A percentile compares a stretch with the other conserved stretches of the same genome.
Conservation (phyloP, 2,113 vertebrate species). For the Hemicordylus capensis region DNA sequence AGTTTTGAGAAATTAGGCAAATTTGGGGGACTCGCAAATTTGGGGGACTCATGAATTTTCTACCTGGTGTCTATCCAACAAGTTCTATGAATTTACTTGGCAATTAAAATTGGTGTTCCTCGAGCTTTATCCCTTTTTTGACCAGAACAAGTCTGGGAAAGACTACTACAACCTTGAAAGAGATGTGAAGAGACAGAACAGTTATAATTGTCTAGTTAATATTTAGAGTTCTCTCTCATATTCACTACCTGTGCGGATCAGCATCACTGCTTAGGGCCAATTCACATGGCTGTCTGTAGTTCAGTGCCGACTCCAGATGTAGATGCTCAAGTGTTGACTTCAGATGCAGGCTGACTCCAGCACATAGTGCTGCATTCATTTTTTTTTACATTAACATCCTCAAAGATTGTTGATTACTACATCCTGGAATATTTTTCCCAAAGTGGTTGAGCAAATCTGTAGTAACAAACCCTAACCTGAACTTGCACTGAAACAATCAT, state of each 20-base stretch:
- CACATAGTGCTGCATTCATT: too few relatives aligned
- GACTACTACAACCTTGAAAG: constrained; percentile 14
- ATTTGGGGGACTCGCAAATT: neutral
- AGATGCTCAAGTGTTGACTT: too few relatives aligned
- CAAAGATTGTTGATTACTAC: too few relatives aligned
- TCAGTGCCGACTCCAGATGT: too few relatives aligned
- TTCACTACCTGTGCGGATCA: neutral
- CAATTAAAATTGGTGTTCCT: neutral
- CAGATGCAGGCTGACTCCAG: neutral
- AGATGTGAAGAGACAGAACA: neutral
- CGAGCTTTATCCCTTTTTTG: neutral
- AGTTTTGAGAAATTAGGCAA: constrained; percentile 1
- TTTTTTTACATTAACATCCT: too few relatives aligned
- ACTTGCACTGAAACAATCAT: neutral
- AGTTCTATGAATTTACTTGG: neutral
- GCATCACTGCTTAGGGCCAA: too few relatives aligned
- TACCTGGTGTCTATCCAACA: constrained; percentile 25
- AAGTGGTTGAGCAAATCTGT: neutral
- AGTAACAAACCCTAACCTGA: neutral
- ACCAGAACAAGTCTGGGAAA: neutral
- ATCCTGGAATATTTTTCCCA: neutral
- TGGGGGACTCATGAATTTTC: neutral
- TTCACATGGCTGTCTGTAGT: too few relatives aligned
- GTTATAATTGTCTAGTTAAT: neutral
- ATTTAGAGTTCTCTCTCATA: neutral